phyloP scores from a whole-genome alignment of 2,797 vertebrate species.

The Microhierax caerulescens region DNA sequence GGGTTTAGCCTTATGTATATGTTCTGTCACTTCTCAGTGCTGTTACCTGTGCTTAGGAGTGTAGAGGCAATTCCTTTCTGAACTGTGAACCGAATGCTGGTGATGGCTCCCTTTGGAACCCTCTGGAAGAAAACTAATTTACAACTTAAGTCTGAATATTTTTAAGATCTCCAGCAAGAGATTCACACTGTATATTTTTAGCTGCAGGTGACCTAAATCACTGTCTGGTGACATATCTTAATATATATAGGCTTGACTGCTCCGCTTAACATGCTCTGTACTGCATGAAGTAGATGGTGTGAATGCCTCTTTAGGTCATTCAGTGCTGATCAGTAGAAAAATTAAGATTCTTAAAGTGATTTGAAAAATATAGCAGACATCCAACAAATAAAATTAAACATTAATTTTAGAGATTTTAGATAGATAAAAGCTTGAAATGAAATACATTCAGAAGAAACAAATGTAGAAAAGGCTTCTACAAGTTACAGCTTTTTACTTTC shows the following conservation, averaged over 20 bases:
- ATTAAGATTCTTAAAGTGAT: not conserved
- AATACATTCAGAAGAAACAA: not conserved
- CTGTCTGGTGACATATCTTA: not conserved
- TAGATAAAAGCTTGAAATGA: not conserved
- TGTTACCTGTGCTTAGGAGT: not conserved
- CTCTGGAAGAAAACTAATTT: not conserved
- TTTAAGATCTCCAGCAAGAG: not conserved
- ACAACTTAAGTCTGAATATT: not conserved
- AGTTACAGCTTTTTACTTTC: not conserved
- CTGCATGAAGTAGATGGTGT: not conserved
- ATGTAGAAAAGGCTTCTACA: not conserved
- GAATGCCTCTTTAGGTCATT: not conserved
- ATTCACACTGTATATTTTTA: not conserved
- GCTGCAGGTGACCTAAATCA: slow-evolving; percentile 15
- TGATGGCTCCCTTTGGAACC: too few relatives aligned
- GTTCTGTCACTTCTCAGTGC: not conserved
- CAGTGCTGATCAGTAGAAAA: not conserved
- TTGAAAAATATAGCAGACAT: not conserved
- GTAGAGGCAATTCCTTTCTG: not conserved
- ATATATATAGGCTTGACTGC: not conserved
- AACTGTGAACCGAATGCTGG: not conserved
- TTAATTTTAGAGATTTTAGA: not conserved
- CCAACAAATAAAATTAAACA: not conserved
- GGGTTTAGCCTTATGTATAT: not conserved
- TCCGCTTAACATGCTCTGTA: not conserved